These are phyloP conservation scores for Monochamus saltuarius DNA, from an alignment of 1,140 invertebrate species.

Conservation along the genomic window DNA sequence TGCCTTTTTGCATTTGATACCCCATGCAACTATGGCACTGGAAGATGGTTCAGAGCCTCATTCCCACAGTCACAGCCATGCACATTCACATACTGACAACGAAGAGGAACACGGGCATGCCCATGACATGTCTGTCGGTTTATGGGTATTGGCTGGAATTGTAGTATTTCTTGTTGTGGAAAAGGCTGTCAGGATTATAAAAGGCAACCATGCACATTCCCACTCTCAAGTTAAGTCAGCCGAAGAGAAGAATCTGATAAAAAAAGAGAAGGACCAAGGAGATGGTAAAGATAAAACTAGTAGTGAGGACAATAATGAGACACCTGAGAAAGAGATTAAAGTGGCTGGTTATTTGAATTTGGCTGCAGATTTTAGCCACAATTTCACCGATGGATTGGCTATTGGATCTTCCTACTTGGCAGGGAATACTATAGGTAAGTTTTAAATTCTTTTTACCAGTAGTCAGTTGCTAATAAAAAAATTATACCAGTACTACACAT, in stretches of 20 bases:
- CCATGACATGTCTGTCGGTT: slow-evolving; percentile 57
- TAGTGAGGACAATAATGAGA: slow-evolving; percentile 49
- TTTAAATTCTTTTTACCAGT: too few relatives aligned
- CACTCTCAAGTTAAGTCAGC: slow-evolving; percentile 49
- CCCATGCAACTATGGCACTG: slow-evolving; percentile 81
- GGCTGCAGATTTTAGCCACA: slow-evolving; percentile 93
- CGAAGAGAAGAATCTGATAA: slow-evolving; percentile 35
- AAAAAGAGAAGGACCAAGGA: slow-evolving; percentile 51
- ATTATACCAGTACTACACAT: too few relatives aligned
- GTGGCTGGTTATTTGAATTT: slow-evolving; percentile 92
- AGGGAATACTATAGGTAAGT: slow-evolving; percentile 72
- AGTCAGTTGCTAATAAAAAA: too few relatives aligned
- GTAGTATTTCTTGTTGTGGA: slow-evolving; percentile 89
- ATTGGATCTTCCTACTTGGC: slow-evolving; percentile 96
- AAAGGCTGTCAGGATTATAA: slow-evolving; percentile 87
- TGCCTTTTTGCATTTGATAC: slow-evolving; percentile 95
- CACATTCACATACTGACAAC: slow-evolving; percentile 58
- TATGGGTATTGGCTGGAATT: slow-evolving; percentile 89
- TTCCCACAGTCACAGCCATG: slow-evolving; percentile 56
- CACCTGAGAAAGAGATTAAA: slow-evolving; percentile 68
- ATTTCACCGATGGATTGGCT: slow-evolving; percentile 95
- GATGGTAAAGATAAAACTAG: slow-evolving; percentile 50
- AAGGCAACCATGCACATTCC: slow-evolving; percentile 73
- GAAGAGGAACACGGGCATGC: slow-evolving; percentile 55
- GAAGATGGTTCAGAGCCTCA: slow-evolving; percentile 57